Evolutionary conservation across 2,797 vertebrate species (phyloP), one percentile per base, ranked within the genome.

Genomic region (Crax fasciolata): DNA sequence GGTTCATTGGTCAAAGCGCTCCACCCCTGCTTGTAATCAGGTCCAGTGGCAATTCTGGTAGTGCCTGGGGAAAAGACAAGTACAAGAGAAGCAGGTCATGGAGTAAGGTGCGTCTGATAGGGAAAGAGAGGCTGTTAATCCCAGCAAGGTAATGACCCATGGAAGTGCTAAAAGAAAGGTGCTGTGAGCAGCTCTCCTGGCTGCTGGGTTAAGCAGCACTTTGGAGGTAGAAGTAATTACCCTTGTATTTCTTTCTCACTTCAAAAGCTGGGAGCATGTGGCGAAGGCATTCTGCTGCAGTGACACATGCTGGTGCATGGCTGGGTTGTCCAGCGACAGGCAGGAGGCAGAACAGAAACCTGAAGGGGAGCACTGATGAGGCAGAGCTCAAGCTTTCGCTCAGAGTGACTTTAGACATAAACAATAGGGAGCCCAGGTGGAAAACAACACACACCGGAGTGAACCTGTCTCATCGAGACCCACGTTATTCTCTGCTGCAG

Each of bases 61-160:
- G 94, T 48, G 94, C 95, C 96, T 32, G 93, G 81, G 97, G 96
- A 94, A 90, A 97, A 71, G 86, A 6, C 73, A 44, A 73, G 71
- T 3, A 5, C 25, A 3, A 35, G 67, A 43, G 87, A 49, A 39
- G 89, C 89, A 65, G 87, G 76, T 43, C 85, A n/a, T 32, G 87
- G 92, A 83, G 90, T 35, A 35, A 70, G 91, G 84, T 54, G 76
- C 20, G 4, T 15, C 48, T 0, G 68, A 87, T 59, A 39, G 67
- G 62, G 63, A 32, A 43, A 17, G 79, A 27, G 71, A 44, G 70
- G 48, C 74, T 55, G 77, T 77, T 86, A 92, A 88, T 87, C 93
- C 89, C 84, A 39, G 67, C 67, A 2, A 94, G 77, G 94, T 94
- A 97, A 95, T 94, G 94, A 90, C 46, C 94, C 89, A 5, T 93